Percentiles rank a stretch among this genome's conserved stretches.
Conservation (phyloP, 1,140 invertebrate species). For the Halyomorpha halys region DNA sequence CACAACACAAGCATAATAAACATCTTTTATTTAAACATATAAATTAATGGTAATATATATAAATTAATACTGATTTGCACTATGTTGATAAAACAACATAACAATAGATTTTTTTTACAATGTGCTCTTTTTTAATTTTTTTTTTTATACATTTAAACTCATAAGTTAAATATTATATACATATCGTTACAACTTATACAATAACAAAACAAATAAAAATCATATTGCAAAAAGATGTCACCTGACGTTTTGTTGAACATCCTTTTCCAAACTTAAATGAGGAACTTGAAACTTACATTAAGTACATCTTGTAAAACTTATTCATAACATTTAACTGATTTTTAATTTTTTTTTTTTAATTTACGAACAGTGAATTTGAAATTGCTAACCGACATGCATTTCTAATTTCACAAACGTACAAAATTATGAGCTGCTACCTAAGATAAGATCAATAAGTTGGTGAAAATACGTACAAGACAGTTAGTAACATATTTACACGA, state of each 20-base stretch:
- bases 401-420: no score
- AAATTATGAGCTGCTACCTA: no score
- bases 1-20: constrained; percentile 3
- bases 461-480: no score
- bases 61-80: constrained; percentile 25
- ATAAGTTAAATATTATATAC: background rate
- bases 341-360: no score
- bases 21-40: constrained; percentile 12
- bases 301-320: no score
- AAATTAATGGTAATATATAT: constrained; percentile 26
- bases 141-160: constrained; percentile 6
- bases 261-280: constrained; percentile 6
- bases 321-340: no score
- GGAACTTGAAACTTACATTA: no score
- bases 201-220: background rate
- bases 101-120: background rate
- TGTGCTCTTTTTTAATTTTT: constrained; percentile 6
- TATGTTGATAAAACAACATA: constrained; percentile 11
- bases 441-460: no score
- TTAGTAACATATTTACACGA: no score
- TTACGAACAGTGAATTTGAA: no score
- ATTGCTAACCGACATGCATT: no score
- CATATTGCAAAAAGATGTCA: background rate
- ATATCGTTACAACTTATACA: background rate
- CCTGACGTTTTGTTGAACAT: background rate